Conservation (phyloP, 2,797 vertebrate species). For the Notolabrus celidotus region DNA sequence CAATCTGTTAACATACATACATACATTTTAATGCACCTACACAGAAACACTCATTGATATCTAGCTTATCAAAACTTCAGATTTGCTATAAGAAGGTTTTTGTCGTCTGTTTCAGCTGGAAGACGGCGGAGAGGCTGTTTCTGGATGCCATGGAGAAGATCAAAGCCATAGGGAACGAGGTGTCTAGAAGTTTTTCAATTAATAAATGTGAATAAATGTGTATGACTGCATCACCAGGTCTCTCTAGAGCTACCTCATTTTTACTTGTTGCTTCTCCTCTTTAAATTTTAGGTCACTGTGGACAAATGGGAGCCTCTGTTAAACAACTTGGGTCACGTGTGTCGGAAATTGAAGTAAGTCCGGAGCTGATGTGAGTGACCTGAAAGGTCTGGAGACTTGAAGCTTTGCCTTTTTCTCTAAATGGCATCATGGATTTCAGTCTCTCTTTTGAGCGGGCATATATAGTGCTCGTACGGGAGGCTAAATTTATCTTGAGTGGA, state of each 20-base stretch:
- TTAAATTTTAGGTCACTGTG: constrained; percentile 89
- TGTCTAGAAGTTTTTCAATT: constrained; percentile 73
- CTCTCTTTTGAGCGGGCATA: background rate
- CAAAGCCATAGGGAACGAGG: constrained; percentile 98
- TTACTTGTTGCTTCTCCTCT: background rate
- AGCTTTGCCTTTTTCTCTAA: background rate
- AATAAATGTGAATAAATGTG: background rate
- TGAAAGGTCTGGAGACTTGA: background rate
- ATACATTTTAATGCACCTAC: too few species aligned
- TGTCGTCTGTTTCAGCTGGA: constrained; percentile 88
- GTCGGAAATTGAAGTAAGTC: constrained; percentile 98
- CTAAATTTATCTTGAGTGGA: constrained; percentile 8
- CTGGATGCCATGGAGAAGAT: constrained; percentile 99
- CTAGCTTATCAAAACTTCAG: too few species aligned
- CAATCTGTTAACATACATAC: too few species aligned
- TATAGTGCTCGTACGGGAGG: background rate
- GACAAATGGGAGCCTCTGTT: constrained; percentile 99
- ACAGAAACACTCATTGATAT: too few species aligned
- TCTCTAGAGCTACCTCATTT: background rate
- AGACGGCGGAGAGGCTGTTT: constrained; percentile 97
- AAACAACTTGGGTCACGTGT: constrained; percentile 98
- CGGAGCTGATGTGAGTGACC: background rate
- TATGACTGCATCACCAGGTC: background rate
- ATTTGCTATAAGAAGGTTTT: too few species aligned
- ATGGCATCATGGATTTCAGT: background rate